Evolutionary conservation across 1,140 invertebrate genomes (phyloP).

Genomic region (Cydia pomonella): DNA sequence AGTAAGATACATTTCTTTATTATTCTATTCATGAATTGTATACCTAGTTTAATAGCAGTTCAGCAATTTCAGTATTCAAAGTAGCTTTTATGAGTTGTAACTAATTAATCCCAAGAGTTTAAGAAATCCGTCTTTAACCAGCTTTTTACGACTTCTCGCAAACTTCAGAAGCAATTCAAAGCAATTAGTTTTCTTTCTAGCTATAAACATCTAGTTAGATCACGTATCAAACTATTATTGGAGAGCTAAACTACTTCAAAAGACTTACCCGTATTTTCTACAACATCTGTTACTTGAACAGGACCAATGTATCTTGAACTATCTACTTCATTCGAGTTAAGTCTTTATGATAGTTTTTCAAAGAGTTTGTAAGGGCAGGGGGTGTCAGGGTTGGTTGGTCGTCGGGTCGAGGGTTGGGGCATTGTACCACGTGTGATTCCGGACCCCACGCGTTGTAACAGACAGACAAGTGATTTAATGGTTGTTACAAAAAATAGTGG

Average conservation of each 20-base stretch:
- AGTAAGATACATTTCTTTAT: not conserved
- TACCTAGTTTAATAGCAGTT: not conserved
- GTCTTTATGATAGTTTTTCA: slow-evolving; percentile 36
- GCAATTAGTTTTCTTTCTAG: slow-evolving; percentile 19
- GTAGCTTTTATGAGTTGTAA: not conserved
- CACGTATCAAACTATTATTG: slow-evolving; percentile 54
- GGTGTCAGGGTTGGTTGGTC: slow-evolving; percentile 41
- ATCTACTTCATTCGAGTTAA: slow-evolving; percentile 16
- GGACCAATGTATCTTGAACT: slow-evolving; percentile 44
- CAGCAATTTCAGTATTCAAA: not conserved
- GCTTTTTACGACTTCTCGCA: not conserved
- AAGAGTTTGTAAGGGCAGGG: slow-evolving; percentile 35
- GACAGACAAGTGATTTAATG: slow-evolving; percentile 63
- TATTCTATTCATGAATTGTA: not conserved
- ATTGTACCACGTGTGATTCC: slow-evolving; percentile 60
- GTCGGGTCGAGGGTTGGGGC: slow-evolving; percentile 42
- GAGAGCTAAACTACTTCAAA: slow-evolving; percentile 59
- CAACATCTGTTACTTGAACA: slow-evolving; percentile 55
- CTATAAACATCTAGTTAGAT: slow-evolving; percentile 37
- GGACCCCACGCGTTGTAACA: slow-evolving; percentile 60
- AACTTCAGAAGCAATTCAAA: not conserved
- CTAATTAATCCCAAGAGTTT: not conserved
- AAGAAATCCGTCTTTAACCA: not conserved
- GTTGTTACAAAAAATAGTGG: slow-evolving; percentile 38
- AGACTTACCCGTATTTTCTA: slow-evolving; percentile 46